Conservation (phyloP, 2,888 invertebrate genomes). For the Pristionchus mayeri region DNA sequence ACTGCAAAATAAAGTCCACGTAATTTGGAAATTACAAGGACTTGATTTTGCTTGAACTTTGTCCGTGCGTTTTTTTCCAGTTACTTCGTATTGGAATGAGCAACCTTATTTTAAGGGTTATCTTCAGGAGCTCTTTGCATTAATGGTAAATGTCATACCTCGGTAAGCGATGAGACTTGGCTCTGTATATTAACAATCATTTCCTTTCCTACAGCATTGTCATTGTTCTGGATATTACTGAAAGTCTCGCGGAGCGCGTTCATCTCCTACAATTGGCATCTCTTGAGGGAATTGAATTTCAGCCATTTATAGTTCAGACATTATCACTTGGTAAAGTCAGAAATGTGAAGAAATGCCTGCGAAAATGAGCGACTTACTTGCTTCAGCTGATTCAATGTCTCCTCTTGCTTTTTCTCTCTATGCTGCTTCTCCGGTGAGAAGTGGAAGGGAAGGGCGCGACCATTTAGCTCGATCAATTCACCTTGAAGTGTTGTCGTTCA, state of each 20-base stretch:
- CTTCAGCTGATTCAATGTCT: background rate
- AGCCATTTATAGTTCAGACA: too few relatives aligned
- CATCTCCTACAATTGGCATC: background rate
- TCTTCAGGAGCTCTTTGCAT: too few relatives aligned
- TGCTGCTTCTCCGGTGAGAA: background rate
- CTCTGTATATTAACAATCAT: background rate
- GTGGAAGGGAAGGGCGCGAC: background rate
- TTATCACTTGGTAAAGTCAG: too few relatives aligned
- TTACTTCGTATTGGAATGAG: too few relatives aligned
- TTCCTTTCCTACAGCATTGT: background rate
- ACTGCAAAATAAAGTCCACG: background rate
- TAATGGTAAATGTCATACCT: background rate
- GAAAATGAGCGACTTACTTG: background rate
- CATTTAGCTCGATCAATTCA: background rate
- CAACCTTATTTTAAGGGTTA: too few relatives aligned
- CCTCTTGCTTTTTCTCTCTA: background rate
- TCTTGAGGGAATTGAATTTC: too few relatives aligned
- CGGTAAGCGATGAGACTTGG: background rate
- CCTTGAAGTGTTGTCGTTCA: too few relatives aligned
- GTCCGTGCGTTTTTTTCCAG: too few relatives aligned
- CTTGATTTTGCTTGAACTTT: too few relatives aligned
- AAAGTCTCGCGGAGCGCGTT: slow-evolving; percentile 2
- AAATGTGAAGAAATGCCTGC: too few relatives aligned
- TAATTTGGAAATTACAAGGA: too few relatives aligned
- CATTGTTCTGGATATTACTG: too few relatives aligned